Evolutionary conservation across 2,113 vertebrate genomes (phyloP), one percentile per base, ranked within the genome.

Genomic region (Typhlomys cinereus): DNA sequence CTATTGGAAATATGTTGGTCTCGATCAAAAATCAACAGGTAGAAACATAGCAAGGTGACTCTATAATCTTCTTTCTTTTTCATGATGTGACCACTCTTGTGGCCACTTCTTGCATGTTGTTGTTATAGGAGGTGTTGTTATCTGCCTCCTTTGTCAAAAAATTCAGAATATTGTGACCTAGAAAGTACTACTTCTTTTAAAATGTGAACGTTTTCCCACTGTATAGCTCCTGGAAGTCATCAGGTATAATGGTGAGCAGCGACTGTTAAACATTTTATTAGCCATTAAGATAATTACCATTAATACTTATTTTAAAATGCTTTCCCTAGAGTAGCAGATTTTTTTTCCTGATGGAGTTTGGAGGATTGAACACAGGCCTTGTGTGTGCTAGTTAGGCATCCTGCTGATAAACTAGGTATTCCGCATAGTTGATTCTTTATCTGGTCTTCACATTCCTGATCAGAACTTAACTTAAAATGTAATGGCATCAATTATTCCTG

Each of bases 291-390:
- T 46, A 44, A 44, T 70, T 76, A 44, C 14, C 36, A 79, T 44
- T 85, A 94, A 15, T 27, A 62, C 52, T 84, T 79, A 70, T 76
- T 90, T 95, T 71, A 50, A 89, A 88, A 71, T 76, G 54, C 36
- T 93, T 52, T 78, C 48, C 50, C 36, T 81, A 75, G 86, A 29
- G 25, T 6, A 31, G 61, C 23, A 27, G 27, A 62, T 62, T 62
- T 8, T 46, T 36, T 81, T 62, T 62, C 29, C 39, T 14, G 46
- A 39, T 64, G 13, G 23, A 48, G 31, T n/a, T n/a, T n/a, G n/a
- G n/a, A n/a, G n/a, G n/a, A n/a, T 48, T 82, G 41, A 82, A 64
- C 59, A 13, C 9, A n/a, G 39, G 18, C 48, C 80, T 27, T 66
- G 41, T 17, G 4, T 34, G 17, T 25, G 21, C 31, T 50, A 66